Conservation (phyloP, 64 coral and sea anemone genomes). For the Pocillopora verrucosa region DNA sequence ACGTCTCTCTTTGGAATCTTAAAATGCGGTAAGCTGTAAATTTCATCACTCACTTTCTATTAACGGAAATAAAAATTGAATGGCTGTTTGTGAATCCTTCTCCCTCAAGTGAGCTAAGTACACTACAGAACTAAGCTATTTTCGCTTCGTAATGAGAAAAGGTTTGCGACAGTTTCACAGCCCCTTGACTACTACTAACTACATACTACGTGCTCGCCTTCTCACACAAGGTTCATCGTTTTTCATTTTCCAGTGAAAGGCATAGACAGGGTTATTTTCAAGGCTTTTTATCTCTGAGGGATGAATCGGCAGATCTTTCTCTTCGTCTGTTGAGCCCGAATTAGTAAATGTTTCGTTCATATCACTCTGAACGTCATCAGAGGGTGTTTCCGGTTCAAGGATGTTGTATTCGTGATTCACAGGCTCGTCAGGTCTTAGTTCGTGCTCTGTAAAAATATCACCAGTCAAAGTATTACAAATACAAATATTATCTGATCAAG, state of each 20-base stretch:
- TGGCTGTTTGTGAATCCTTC: too few relatives aligned
- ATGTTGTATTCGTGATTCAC: slow-evolving; percentile 15
- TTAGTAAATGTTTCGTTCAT: neutral
- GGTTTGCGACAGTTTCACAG: neutral
- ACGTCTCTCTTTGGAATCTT: too few relatives aligned
- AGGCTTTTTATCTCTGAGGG: neutral
- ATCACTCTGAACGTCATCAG: neutral
- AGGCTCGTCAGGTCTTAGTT: neutral
- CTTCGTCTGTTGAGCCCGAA: neutral
- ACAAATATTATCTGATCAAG: too few relatives aligned
- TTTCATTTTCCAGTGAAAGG: neutral
- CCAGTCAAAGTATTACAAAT: neutral
- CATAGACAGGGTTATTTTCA: neutral
- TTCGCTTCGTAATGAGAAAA: neutral
- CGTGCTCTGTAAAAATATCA: neutral
- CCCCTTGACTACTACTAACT: neutral
- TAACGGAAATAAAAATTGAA: too few relatives aligned
- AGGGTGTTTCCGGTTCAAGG: slow-evolving; percentile 9
- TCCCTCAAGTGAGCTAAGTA: too few relatives aligned
- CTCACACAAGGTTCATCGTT: neutral
- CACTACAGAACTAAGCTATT: too few relatives aligned
- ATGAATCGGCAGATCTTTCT: neutral
- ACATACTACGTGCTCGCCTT: slow-evolving; percentile 1
- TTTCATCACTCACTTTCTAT: too few relatives aligned
- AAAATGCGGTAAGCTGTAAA: too few relatives aligned